These are phyloP conservation scores for Diorhabda sublineata DNA, from an alignment of 1,140 invertebrate species.

Conservation along the genomic window DNA sequence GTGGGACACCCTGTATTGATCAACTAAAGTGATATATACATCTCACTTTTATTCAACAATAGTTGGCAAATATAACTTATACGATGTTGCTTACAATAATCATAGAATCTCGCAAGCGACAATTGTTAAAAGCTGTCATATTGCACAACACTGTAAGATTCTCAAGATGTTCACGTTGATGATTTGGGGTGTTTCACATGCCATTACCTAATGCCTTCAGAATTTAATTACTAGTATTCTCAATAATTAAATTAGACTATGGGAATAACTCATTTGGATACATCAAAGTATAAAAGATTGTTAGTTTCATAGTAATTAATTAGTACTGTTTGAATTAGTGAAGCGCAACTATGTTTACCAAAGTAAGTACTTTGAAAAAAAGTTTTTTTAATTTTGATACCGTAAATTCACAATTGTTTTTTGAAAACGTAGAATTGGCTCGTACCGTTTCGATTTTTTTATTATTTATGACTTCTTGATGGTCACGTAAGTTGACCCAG, in stretches of 20 bases:
- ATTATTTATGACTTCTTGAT: too few relatives aligned
- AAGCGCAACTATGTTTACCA: neutral
- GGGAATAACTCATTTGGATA: neutral
- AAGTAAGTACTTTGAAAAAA: neutral
- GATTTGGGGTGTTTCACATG: neutral
- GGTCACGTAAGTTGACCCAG: too few relatives aligned
- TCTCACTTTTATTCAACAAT: neutral
- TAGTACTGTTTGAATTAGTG: neutral
- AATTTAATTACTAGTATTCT: neutral
- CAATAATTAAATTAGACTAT: conserved; percentile 3
- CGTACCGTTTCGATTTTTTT: too few relatives aligned
- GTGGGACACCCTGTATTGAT: too few relatives aligned
- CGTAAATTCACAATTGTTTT: too few relatives aligned
- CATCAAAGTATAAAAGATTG: neutral
- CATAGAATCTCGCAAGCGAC: neutral
- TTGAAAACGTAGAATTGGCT: too few relatives aligned
- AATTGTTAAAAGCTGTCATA: conserved; percentile 11
- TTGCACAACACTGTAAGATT: neutral
- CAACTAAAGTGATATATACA: neutral
- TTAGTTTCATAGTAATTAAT: conserved; percentile 1
- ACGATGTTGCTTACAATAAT: neutral
- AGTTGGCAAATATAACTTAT: neutral
- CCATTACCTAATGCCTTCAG: neutral
- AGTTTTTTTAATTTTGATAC: too few relatives aligned
- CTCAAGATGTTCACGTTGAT: neutral